Conservation (phyloP, 1,140 invertebrate genomes). For the Diorhabda sublineata region DNA sequence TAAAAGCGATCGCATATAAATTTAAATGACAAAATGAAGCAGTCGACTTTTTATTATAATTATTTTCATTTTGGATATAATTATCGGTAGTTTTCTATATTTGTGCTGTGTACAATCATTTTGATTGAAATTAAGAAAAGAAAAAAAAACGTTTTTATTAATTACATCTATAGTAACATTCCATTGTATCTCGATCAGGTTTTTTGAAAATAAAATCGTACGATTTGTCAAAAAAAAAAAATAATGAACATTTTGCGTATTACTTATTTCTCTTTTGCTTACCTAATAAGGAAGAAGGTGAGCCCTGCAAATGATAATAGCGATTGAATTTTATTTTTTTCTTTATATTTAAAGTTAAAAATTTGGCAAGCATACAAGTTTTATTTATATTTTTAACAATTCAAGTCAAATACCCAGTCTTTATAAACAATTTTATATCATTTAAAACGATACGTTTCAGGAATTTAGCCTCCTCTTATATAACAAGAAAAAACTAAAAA, state of each 20-base stretch:
- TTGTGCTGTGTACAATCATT: slow-evolving; percentile 39
- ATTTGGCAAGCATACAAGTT: not conserved
- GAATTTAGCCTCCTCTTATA: too few species aligned
- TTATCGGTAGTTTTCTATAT: slow-evolving; percentile 19
- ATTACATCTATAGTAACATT: slow-evolving; percentile 28
- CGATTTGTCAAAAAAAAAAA: slow-evolving; percentile 29
- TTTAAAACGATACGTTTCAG: too few species aligned
- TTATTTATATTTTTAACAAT: too few species aligned
- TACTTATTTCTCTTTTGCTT: slow-evolving; percentile 3
- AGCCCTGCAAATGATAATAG: slow-evolving; percentile 7
- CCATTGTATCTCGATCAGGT: slow-evolving; percentile 27
- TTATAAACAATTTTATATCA: too few species aligned
- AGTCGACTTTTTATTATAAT: not conserved
- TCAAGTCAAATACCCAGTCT: too few species aligned
- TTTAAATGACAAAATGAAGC: not conserved
- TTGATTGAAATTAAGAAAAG: slow-evolving; percentile 1
- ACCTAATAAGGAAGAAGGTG: slow-evolving; percentile 21
- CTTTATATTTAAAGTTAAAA: not conserved
- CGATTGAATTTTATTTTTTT: not conserved
- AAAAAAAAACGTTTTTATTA: not conserved
- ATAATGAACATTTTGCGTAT: slow-evolving; percentile 10
- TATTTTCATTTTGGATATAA: slow-evolving; percentile 4
- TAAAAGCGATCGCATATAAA: slow-evolving; percentile 25
- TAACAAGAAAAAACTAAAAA: not conserved
- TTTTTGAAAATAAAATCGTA: slow-evolving; percentile 30